Percentiles rank a stretch among this genome's conserved stretches.
These are phyloP conservation scores for Diplodus sargus DNA, from an alignment of 2,797 vertebrate genomes.

Conservation along the genomic window DNA sequence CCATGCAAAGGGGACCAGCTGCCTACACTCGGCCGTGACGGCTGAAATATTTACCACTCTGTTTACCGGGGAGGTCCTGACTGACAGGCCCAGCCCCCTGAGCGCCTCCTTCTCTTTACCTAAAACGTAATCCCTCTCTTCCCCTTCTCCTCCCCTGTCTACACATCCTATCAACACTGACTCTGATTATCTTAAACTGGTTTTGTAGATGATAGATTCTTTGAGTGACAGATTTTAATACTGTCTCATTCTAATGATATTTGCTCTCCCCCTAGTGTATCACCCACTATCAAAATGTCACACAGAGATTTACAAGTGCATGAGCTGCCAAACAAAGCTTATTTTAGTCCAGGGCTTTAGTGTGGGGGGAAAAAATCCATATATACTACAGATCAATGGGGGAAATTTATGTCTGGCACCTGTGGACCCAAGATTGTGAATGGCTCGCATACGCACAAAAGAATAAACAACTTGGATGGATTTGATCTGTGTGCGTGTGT, in stretches of 20 bases:
- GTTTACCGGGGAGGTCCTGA: conserved; percentile 79
- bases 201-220: conserved; percentile 76
- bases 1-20: conserved; percentile 85
- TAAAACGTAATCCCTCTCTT: conserved; percentile 32
- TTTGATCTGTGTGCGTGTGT: conserved; percentile 21
- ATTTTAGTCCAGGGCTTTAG: conserved; percentile 73
- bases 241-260: conserved; percentile 81
- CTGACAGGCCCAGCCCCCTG: conserved; percentile 48
- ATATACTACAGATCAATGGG: conserved; percentile 81
- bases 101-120: conserved; percentile 27
- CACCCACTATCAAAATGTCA: conserved; percentile 86
- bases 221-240: conserved; percentile 81
- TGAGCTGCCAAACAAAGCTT: conserved; percentile 84
- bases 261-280: conserved; percentile 71
- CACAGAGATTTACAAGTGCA: conserved; percentile 82
- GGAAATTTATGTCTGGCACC: conserved; percentile 74
- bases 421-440: conserved; percentile 66
- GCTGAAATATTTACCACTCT: conserved; percentile 88
- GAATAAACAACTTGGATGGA: conserved; percentile 55
- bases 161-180: conserved; percentile 25
- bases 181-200: conserved; percentile 41
- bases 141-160: conserved; percentile 25
- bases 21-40: conserved; percentile 85
- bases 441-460: conserved; percentile 51
- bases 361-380: conserved; percentile 75